A percentile compares a stretch with the other conserved stretches of the same genome.
phyloP scores from a whole-genome alignment of 2,797 vertebrate genomes.

The Gallinago solitaria region DNA sequence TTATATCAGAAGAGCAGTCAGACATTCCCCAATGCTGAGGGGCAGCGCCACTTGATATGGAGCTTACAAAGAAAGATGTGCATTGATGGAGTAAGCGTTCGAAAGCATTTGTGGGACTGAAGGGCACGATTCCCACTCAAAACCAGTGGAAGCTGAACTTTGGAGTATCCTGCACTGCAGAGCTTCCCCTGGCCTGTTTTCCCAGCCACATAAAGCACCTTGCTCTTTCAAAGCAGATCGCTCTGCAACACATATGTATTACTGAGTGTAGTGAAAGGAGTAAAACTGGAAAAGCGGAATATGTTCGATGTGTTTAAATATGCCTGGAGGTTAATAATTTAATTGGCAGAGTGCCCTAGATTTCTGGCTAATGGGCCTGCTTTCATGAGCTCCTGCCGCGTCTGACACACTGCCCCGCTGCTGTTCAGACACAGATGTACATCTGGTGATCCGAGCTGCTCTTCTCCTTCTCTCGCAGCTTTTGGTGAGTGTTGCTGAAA shows the following conservation, averaged over 20 bases:
- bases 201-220: neutral
- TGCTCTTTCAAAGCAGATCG: neutral
- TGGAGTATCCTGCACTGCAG: neutral
- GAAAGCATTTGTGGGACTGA: neutral
- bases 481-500: rapidly evolving
- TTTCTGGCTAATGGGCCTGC: neutral
- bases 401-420: neutral
- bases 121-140: neutral
- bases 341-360: neutral
- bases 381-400: neutral
- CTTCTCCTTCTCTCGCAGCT: neutral
- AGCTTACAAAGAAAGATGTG: neutral
- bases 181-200: neutral
- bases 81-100: neutral
- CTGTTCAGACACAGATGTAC: neutral
- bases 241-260: neutral
- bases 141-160: neutral
- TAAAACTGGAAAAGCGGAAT: neutral
- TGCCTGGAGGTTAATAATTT: conserved; percentile 1
- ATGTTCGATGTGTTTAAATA: neutral
- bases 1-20: neutral
- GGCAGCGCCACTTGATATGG: rapidly evolving
- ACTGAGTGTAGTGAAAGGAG: neutral
- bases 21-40: neutral
- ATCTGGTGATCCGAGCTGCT: neutral